Evolutionary conservation across 2,797 vertebrate species (phyloP), one percentile per base, ranked within the genome.

Genomic region (Galago senegalensis): DNA sequence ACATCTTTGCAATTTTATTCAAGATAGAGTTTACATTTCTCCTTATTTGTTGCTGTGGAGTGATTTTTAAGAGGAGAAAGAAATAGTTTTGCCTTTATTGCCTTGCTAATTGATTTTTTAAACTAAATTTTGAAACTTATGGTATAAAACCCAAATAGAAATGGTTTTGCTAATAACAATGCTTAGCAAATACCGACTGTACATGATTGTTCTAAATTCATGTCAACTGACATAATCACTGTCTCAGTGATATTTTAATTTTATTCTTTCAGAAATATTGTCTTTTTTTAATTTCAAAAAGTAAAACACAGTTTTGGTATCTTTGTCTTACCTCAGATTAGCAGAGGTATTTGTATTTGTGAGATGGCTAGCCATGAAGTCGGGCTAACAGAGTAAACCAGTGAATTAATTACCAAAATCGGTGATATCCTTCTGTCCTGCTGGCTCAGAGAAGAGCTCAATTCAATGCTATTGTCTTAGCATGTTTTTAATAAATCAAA

Each of bases 201-300:
- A 67, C 43, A 53, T 13, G 56, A 56, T 69, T 31, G 49, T 31
- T 72, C n/a, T 56, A 27, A 56, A 73, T 31, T n/a, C 49, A 40
- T 61, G 53, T 18, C 7, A 79, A 16, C 27, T 34, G 75, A 90
- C 80, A 70, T 56, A 25, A 12, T 61, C 70, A 34, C 40, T 63
- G 27, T 58, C 61, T 65, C n/a, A 65, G 21, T 73, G 75, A 56
- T 34, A 34, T 34, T 69, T 73, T 63, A 56, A 37, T 31, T 65
- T 65, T 65, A 65, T 65, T 65, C 61, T 65, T 65, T 31, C 27
- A 65, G 61, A 65, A 65, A 65, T 29, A 65, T 27, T 65, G 27
- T 31, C 61, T 63, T 87, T 86, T 73, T 58, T 46, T 49, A 13
- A 65, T 87, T 91, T 60, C 46, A 73, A 94, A 46, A 95, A 34